phyloP scores from a whole-genome alignment of 2,797 vertebrate genomes.

The Syndactyla subalaris region DNA sequence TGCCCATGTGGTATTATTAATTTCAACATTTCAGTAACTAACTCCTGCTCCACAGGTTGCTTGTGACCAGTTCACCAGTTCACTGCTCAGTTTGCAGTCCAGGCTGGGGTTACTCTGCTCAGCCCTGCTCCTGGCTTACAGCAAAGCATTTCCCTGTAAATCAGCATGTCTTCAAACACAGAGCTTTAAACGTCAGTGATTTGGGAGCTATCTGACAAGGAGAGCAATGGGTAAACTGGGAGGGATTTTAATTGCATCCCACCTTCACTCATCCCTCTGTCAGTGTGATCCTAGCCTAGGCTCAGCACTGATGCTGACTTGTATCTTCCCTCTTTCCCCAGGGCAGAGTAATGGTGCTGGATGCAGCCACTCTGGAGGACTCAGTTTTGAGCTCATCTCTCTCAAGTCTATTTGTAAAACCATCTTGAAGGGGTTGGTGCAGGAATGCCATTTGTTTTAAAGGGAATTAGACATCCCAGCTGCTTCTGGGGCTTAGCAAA shows the following conservation, averaged over 20 bases:
- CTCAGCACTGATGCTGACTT: neutral
- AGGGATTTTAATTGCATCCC: neutral
- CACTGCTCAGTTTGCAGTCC: neutral
- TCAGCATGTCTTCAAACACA: neutral
- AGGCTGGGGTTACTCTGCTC: rapidly evolving
- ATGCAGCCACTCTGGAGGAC: neutral
- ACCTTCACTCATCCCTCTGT: neutral
- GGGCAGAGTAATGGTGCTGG: neutral
- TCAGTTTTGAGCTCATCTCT: neutral
- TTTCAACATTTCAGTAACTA: neutral
- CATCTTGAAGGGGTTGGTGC: neutral
- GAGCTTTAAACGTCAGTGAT: neutral
- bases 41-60: rapidly evolving
- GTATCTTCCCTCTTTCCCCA: neutral
- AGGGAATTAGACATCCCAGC: neutral
- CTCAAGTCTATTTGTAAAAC: neutral
- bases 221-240: neutral
- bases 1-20: neutral
- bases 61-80: neutral
- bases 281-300: neutral
- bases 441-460: neutral
- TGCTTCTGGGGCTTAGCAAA: neutral
- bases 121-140: neutral
- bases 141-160: neutral
- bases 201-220: neutral